Evolutionary conservation across 2,113 vertebrate species (phyloP), one percentile per base, ranked within the genome.

Genomic region (Isurus oxyrinchus): DNA sequence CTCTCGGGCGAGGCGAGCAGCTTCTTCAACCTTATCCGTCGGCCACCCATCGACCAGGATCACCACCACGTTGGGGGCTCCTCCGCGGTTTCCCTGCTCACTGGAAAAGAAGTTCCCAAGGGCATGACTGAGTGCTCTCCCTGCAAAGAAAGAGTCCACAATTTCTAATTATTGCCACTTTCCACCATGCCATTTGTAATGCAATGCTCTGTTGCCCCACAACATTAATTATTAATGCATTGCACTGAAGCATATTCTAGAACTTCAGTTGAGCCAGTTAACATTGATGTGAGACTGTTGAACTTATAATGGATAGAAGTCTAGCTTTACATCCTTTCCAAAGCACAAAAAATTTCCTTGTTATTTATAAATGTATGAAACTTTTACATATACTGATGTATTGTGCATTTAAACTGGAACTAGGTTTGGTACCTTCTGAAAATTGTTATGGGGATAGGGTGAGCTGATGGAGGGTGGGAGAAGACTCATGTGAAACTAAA

Each of bases 31-130:
- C 96, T 97, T 98, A 97, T 99, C 99, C 0, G 99, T 99, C 0
- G 99, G 99, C 99, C 99, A 99, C 21, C 99, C 99, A 0, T 99
- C 99, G 97, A 99, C 99, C 96, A 99, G 96, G 84, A 99, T 98
- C 97, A 99, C 98, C 0, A 97, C 99, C 96, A 99, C 99, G 0
- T 99, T 99, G 25, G 99, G 98, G 0, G 99, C 99, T 0, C 98
- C 97, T 0, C 99, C 98, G 96, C 99, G 97, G 97, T 99, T 99
- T 49, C 99, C 99, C 16, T 98, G 99, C 96, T 98, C 97, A 67
- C 99, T 99, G 66, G 96, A 98, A 97, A 99, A 99, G 98, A 99
- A 99, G 97, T 98, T 98, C 97, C 98, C 99, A 97, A 98, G 99
- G 97, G 99, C 98, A 97, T 98, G 99, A 96, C 98, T 98, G 96